These are phyloP conservation scores for Parus major DNA, from an alignment of 2,113 vertebrate species.

Conservation along the genomic window DNA sequence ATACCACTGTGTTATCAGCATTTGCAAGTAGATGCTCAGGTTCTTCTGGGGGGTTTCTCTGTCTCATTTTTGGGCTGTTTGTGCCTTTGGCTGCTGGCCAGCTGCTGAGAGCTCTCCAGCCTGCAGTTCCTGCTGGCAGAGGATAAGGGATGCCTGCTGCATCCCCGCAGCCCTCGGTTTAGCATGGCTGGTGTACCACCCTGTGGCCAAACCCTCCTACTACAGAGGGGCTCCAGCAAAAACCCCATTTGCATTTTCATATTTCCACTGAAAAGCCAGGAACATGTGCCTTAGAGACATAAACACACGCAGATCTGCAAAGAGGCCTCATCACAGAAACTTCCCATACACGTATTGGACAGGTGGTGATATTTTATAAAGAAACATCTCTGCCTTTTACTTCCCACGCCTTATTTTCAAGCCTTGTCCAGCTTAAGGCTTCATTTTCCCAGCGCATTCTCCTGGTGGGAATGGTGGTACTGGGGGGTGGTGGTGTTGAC, in stretches of 20 bases:
- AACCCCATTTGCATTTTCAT: background rate
- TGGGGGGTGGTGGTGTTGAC: background rate
- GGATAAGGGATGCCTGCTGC: conserved; percentile 68
- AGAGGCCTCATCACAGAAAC: background rate
- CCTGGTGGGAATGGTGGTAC: background rate
- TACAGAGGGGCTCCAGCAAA: conserved; percentile 72
- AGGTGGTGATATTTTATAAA: background rate
- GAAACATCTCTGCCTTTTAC: background rate
- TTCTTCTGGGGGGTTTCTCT: background rate
- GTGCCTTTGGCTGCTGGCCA: conserved; percentile 61
- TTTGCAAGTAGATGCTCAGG: background rate
- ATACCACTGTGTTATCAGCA: background rate
- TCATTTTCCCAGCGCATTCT: background rate
- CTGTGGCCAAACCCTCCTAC: conserved; percentile 87
- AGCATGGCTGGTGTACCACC: conserved; percentile 86
- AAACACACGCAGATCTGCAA: background rate
- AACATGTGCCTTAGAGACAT: background rate
- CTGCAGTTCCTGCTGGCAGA: conserved; percentile 75
- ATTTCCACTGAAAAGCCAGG: background rate
- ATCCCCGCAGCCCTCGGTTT: conserved; percentile 78
- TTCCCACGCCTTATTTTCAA: background rate
- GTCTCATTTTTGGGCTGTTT: conserved; percentile 2
- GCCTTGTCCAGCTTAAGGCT: background rate
- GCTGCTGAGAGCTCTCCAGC: conserved; percentile 76
- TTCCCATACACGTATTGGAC: background rate